phyloP scores from a whole-genome alignment of 1,140 invertebrate species.

The Pseudomyrmex cubaensis region DNA sequence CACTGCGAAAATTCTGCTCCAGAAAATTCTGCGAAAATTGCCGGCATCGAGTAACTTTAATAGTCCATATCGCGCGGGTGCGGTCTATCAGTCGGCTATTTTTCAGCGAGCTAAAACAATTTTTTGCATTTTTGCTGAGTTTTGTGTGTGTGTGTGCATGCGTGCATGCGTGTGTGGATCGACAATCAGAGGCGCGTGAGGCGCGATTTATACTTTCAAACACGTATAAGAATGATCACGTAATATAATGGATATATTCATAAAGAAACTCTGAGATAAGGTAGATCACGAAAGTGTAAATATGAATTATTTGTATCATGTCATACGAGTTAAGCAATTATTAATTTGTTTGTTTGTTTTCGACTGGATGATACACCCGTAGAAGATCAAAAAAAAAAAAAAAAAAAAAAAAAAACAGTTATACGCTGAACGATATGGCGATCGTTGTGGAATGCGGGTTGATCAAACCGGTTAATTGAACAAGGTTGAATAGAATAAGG shows the following conservation, averaged over 20 bases:
- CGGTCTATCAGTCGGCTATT: constrained; percentile 26
- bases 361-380: background rate
- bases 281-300: background rate
- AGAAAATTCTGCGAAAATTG: constrained; percentile 41
- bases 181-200: background rate
- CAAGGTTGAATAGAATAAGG: constrained; percentile 48
- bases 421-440: background rate
- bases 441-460: constrained; percentile 27
- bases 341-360: background rate
- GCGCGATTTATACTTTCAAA: background rate
- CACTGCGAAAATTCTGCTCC: constrained; percentile 24
- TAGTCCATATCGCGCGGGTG: constrained; percentile 41
- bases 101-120: background rate
- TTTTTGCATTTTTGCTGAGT: background rate
- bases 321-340: background rate
- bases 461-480: constrained; percentile 57
- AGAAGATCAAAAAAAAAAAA: background rate
- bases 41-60: constrained; percentile 48
- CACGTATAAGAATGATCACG: background rate
- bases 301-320: background rate
- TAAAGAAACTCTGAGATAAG: background rate
- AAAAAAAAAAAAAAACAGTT: background rate
- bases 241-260: background rate
- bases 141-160: background rate
- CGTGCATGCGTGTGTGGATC: background rate